Base-by-base conservation (phyloP, 1,140 invertebrate genomes). In the Linepithema humile region DNA sequence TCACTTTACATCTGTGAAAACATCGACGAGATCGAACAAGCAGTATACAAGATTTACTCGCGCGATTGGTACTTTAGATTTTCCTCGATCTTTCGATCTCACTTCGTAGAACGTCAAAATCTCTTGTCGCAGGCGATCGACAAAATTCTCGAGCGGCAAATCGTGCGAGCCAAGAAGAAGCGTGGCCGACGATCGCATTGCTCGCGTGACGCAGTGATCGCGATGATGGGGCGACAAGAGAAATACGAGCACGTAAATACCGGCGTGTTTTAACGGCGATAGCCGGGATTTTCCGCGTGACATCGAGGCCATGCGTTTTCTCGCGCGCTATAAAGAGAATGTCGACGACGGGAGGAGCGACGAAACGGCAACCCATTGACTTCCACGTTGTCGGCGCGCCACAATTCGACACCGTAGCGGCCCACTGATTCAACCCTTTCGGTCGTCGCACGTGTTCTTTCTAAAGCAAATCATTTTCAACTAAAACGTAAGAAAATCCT, bases 181-280 rank as follows among this genome's bases (percentile, higher is more conserved):
- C 40, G 69, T 78, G 32, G 23, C 64, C 75, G 62, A 69, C 40
- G 70, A 88, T 87, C 83, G 64, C 85, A 85, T 85, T 85, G 64
- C 75, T 87, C 87, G 70, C 74, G 45, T 53, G 72, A 38, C 74
- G 43, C 53, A 35, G 23, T 69, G 85, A 73, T 84, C 62, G 75
- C 67, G 72, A 85, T 85, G 85, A 88, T 64, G 83, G 50, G 48
- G 45, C n/a, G 62, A 67, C n/a, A 70, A 73, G 75, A 67, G 75
- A 87, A 87, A 82, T 87, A 88, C 77, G 77, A 87, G 64, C 87
- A 73, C 26, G 75, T 77, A 85, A 85, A 87, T 87, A 57, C 67
- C 60, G 72, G 64, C 62, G 69, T 60, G 64, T 72, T 75, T 87
- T 80, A 86, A 86, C 38, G 74, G 67, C 72, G 60, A 82, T 85